Conservation (phyloP, 92 coral and sea anemone species). For the Virgularia gustaviana region DNA sequence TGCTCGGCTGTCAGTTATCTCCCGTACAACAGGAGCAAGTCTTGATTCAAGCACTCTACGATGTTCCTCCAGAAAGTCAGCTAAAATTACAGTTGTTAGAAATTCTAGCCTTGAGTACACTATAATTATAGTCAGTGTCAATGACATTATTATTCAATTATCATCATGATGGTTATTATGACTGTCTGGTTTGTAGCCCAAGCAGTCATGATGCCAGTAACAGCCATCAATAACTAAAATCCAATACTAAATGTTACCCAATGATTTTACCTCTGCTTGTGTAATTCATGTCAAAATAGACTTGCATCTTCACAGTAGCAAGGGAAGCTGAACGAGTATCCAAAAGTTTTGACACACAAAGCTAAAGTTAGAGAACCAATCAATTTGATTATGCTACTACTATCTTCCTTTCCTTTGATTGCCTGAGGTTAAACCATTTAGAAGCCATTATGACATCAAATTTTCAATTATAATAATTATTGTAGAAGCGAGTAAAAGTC, state of each 20-base stretch:
- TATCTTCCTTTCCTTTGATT: too few species aligned
- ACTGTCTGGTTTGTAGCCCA: not conserved
- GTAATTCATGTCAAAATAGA: conserved; percentile 98
- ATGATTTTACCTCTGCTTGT: conserved; percentile 77
- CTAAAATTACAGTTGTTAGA: too few species aligned
- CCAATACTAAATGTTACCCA: not conserved
- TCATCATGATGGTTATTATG: too few species aligned
- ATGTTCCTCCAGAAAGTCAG: conserved; percentile 96
- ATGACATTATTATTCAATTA: too few species aligned
- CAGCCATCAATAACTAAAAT: too few species aligned
- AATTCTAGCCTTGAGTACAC: too few species aligned
- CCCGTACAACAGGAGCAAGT: conserved; percentile 85
- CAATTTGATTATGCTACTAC: too few species aligned
- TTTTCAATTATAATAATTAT: not conserved
- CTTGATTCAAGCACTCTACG: conserved; percentile 84
- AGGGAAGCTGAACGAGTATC: conserved; percentile 80
- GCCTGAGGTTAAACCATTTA: not conserved
- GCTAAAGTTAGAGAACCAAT: conserved; percentile 40
- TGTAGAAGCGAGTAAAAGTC: not conserved
- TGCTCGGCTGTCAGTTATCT: conserved; percentile 98
- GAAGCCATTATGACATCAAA: not conserved
- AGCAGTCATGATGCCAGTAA: too few species aligned
- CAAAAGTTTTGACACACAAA: conserved; percentile 81
- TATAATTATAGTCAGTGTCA: too few species aligned
- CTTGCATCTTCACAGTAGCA: conserved; percentile 98